phyloP scores from a whole-genome alignment of 2,113 vertebrate species.

The Pseudopipra pipra region DNA sequence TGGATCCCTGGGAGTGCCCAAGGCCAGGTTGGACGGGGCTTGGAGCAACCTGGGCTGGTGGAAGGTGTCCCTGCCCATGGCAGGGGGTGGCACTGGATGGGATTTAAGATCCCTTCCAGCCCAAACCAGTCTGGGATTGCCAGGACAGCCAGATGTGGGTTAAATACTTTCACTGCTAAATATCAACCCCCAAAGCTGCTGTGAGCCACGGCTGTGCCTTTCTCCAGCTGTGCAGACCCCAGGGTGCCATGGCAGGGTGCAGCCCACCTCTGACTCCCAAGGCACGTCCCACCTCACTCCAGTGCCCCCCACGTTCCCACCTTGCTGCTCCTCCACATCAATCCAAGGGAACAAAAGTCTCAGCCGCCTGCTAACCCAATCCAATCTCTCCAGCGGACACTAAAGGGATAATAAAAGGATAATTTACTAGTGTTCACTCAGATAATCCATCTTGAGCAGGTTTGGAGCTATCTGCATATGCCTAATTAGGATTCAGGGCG shows the following conservation, averaged over 20 bases:
- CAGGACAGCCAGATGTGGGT: too few species aligned
- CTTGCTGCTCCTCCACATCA: background rate
- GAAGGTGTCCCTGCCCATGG: background rate
- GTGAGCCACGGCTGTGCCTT: background rate
- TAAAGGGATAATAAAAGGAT: constrained; percentile 52
- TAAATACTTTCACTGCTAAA: background rate
- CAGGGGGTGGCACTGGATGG: background rate
- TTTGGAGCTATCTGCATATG: constrained; percentile 49
- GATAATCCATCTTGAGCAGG: constrained; percentile 50
- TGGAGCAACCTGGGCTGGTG: background rate
- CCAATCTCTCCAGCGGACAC: constrained; percentile 5
- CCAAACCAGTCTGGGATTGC: background rate
- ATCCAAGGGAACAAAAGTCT: background rate
- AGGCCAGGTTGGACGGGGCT: background rate
- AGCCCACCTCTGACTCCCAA: background rate
- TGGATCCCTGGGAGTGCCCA: background rate
- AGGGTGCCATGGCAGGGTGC: background rate
- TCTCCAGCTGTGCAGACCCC: fast-evolving
- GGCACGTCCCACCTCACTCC: background rate
- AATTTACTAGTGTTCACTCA: constrained; percentile 55
- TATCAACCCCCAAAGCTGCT: background rate
- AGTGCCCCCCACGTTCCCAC: background rate
- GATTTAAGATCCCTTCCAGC: background rate
- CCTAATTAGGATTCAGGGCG: constrained; percentile 50
- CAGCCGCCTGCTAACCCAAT: constrained; percentile 4